Evolutionary conservation across 2,113 vertebrate species (phyloP).

Genomic region (Theristicus caerulescens): DNA sequence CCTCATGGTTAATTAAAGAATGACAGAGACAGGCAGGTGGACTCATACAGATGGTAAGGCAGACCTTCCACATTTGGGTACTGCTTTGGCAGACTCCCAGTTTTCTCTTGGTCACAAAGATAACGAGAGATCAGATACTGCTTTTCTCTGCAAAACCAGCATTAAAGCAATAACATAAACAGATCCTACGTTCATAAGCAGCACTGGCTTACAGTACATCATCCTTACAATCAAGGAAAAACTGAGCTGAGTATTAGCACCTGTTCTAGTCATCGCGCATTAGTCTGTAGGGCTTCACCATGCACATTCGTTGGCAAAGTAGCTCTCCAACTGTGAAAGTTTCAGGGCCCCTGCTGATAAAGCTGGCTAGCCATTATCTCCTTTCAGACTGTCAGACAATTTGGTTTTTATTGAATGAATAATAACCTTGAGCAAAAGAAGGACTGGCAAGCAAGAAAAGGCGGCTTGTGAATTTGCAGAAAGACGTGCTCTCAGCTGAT

Average conservation of each 20-base stretch:
- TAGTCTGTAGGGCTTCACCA: neutral
- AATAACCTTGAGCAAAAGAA: neutral
- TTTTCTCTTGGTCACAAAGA: neutral
- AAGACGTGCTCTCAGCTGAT: neutral
- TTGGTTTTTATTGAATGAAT: neutral
- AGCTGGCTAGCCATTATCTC: neutral
- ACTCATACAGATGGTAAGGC: neutral
- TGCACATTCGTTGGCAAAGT: neutral
- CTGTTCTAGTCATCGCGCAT: rapidly evolving
- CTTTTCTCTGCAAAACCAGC: neutral
- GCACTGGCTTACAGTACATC: neutral
- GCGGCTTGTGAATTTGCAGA: neutral
- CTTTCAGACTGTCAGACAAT: neutral
- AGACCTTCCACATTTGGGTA: neutral
- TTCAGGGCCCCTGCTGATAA: neutral
- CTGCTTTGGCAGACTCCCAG: neutral
- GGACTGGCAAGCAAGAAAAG: neutral
- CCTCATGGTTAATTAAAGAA: neutral
- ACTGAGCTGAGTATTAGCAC: neutral
- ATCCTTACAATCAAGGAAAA: neutral
- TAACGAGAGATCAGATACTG: neutral
- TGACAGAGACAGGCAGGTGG: neutral
- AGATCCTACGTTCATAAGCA: neutral
- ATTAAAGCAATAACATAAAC: neutral
- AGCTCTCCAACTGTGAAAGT: slow-evolving; percentile 3